Base-by-base conservation (phyloP, 35 echinoderm and acorn worm genomes). In the Nesometra sesokonis region DNA sequence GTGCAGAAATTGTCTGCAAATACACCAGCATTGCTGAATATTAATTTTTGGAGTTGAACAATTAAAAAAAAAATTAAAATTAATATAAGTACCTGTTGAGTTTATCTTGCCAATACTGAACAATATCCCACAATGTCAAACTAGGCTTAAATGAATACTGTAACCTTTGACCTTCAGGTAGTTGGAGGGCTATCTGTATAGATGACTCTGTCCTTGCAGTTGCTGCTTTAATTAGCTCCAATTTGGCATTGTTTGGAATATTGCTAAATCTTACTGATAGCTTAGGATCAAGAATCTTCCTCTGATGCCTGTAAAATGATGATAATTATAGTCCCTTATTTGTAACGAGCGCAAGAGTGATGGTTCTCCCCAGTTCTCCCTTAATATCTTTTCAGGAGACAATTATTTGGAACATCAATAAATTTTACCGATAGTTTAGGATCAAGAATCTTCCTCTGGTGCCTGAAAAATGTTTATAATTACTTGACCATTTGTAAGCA, bases 181-280 rank as follows among this genome's bases (percentile, higher is more conserved):
- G 46, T 76, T 99, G 96, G 36, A 99, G 77, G 3, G 96, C 96
- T 32, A 99, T 85, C 34, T 33, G n/a, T n/a, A 85, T 78, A 0
- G 86, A 77, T 31, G 93, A 89, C 30, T 90, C 90, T 40, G 32
- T 89, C 31, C 96, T 88, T 0, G 90, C 84, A 21, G 17, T 67
- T 46, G 77, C 85, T 0, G 87, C 37, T 76, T 94, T 99, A 47
- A 99, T 90, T 46, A 99, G 88, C 83, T 99, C 96, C 29, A 99
- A 46, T 47, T 99, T 99, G 77, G 88, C 93, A 82, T 94, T 91
- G 90, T 99, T 99, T 76, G 88, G 90, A 11, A 99, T 35, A 39
- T 94, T 99, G 57, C 93, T 78, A 88, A 92, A 94, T 13, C 96
- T 93, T 77, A 99, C 47, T 34, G 93, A 90, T 13, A 94, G 76